phyloP scores from a whole-genome alignment of 1,140 invertebrate species.

The Polypedilum pembai region DNA sequence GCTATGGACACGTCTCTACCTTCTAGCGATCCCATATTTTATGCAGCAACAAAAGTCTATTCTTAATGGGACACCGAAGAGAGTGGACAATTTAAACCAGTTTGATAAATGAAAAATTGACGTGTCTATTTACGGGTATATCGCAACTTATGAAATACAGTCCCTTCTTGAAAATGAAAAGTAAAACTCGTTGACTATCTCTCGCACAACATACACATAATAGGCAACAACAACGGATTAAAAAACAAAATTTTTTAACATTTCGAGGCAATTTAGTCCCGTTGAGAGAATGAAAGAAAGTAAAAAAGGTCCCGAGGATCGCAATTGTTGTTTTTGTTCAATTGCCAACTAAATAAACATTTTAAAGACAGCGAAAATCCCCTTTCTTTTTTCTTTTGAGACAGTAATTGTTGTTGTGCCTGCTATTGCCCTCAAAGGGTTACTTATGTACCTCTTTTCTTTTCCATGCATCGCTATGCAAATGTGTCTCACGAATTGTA shows the following conservation, averaged over 20 bases:
- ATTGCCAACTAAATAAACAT: constrained; percentile 26
- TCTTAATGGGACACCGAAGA: background rate
- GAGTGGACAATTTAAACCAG: background rate
- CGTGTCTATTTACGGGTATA: constrained; percentile 15
- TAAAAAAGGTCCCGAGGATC: background rate
- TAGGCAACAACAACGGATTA: constrained; percentile 25
- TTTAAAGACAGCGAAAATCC: background rate
- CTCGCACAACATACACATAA: constrained; percentile 2
- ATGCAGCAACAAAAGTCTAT: background rate
- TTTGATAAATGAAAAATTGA: constrained; percentile 21
- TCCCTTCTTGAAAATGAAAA: background rate
- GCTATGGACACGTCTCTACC: background rate
- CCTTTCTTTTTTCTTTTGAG: background rate
- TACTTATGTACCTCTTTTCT: background rate
- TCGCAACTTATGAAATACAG: background rate
- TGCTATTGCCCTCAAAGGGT: background rate
- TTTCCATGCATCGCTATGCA: background rate
- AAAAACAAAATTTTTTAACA: background rate
- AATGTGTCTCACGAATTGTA: background rate
- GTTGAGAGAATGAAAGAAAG: background rate
- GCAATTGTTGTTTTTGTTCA: constrained; percentile 25
- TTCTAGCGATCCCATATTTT: background rate
- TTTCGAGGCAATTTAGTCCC: background rate
- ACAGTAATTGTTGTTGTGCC: background rate
- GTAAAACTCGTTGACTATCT: constrained; percentile 19